Conservation (phyloP, 2,888 invertebrate species). For the Noctua fimbriata region DNA sequence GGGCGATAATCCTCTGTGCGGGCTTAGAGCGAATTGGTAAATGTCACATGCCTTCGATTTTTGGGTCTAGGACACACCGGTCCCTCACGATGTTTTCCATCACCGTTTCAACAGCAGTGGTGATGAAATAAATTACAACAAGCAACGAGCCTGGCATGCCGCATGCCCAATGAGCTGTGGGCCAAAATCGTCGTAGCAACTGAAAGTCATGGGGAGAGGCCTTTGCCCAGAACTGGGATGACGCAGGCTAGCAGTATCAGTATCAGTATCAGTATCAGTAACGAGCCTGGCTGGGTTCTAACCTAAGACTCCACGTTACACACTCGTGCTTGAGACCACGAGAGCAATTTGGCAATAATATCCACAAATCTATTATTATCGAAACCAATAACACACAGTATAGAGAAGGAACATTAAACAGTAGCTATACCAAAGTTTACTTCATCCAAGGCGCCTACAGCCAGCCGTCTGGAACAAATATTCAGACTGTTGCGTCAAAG, state of each 20-base stretch:
- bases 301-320: not conserved
- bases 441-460: not conserved
- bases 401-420: not conserved
- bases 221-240: too few relatives aligned
- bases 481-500: constrained; percentile 32
- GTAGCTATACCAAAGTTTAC: not conserved
- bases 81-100: not conserved
- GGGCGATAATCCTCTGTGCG: not conserved
- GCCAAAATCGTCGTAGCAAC: too few relatives aligned
- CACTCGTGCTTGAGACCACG: not conserved
- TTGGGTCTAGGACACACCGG: not conserved
- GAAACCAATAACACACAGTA: not conserved
- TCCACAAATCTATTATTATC: not conserved
- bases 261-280: too few relatives aligned
- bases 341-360: not conserved
- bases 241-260: too few relatives aligned
- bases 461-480: constrained; percentile 30
- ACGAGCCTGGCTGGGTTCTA: not conserved
- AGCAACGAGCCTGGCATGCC: not conserved
- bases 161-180: too few relatives aligned
- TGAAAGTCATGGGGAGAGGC: too few relatives aligned
- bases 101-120: not conserved
- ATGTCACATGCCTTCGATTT: not conserved
- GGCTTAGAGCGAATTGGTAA: not conserved
- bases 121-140: not conserved